phyloP scores from a whole-genome alignment of 2,888 invertebrate species.

The Nebria brevicollis region DNA sequence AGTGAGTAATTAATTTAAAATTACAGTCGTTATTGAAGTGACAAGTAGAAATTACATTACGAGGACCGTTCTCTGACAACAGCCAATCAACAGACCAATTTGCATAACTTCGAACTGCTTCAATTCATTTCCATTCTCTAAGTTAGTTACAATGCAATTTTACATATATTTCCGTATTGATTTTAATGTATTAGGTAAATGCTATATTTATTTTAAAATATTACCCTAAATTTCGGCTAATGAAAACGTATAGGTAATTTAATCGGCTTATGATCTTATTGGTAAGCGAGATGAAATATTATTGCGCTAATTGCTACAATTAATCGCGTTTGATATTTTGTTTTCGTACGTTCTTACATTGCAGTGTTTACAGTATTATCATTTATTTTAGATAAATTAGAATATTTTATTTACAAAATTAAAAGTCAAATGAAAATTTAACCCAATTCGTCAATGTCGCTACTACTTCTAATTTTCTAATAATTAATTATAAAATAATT shows the following conservation, averaged over 20 bases:
- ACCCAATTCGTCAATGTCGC: background rate
- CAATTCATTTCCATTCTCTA: background rate
- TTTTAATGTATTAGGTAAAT: too few relatives aligned
- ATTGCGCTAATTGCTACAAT: too few relatives aligned
- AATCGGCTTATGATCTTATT: too few relatives aligned
- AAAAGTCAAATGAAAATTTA: background rate
- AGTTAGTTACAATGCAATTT: too few relatives aligned
- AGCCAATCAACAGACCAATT: background rate
- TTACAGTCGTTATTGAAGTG: background rate
- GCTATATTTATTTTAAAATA: too few relatives aligned
- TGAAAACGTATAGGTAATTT: too few relatives aligned
- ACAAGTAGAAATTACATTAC: background rate
- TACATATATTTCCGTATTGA: too few relatives aligned
- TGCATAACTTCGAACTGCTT: background rate
- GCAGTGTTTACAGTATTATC: too few relatives aligned
- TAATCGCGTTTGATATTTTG: too few relatives aligned
- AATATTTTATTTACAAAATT: background rate
- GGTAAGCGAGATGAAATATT: too few relatives aligned
- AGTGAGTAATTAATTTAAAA: background rate
- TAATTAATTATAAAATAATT: background rate
- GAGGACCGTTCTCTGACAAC: background rate
- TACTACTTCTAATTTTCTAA: background rate
- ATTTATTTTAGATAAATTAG: background rate
- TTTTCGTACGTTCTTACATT: too few relatives aligned
- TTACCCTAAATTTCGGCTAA: too few relatives aligned